Evolutionary conservation across 2,797 vertebrate genomes (phyloP).

Genomic region (Cynopterus sphinx): DNA sequence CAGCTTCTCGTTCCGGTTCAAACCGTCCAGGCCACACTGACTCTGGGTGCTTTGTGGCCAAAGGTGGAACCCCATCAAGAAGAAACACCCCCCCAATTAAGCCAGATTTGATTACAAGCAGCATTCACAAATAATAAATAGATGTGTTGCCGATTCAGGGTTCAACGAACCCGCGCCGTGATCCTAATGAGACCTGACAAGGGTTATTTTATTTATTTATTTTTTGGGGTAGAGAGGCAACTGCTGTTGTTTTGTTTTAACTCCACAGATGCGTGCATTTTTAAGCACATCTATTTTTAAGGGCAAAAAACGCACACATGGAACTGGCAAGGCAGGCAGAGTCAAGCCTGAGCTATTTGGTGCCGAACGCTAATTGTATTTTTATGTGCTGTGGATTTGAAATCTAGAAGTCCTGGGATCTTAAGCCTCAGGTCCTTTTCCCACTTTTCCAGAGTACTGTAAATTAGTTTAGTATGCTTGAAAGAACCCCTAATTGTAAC

Average conservation of each 20-base stretch:
- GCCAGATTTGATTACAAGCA: constrained; percentile 73
- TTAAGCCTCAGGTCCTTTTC: constrained; percentile 82
- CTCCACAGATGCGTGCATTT: neutral
- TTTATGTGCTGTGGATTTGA: constrained; percentile 78
- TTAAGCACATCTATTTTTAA: constrained; percentile 69
- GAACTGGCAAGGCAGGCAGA: constrained; percentile 6
- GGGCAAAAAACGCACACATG: neutral
- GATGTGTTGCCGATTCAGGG: constrained; percentile 56
- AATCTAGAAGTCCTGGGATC: constrained; percentile 76
- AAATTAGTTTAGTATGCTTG: constrained; percentile 92
- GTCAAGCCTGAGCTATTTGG: constrained; percentile 40
- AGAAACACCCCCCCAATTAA: constrained; percentile 61
- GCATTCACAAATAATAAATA: constrained; percentile 77
- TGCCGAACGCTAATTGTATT: constrained; percentile 68
- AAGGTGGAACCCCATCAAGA: constrained; percentile 5
- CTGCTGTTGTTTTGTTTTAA: constrained; percentile 64
- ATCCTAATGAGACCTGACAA: constrained; percentile 82
- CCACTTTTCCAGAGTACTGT: constrained; percentile 89
- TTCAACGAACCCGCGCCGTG: constrained; percentile 69
- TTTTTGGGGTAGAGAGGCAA: constrained; percentile 71
- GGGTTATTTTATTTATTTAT: neutral
- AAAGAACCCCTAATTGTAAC: constrained; percentile 92
- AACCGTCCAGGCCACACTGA: constrained; percentile 16
- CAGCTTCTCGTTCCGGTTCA: neutral
- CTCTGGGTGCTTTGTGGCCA: constrained; percentile 30